Evolutionary conservation across 2,797 vertebrate genomes (phyloP), one percentile per base, ranked within the genome.

Genomic region (Anguilla anguilla): DNA sequence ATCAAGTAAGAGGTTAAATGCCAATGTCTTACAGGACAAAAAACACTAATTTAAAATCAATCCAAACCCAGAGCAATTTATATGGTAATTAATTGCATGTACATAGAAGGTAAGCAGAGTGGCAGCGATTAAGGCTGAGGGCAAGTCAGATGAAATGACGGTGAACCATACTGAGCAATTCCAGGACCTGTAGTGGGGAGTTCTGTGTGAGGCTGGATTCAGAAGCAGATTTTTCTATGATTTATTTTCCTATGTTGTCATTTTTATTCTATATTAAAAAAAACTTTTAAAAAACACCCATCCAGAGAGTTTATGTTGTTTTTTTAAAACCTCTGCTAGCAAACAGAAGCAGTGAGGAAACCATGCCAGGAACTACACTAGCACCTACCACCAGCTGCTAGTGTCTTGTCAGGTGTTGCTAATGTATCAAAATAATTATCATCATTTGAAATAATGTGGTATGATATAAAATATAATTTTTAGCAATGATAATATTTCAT

Each of bases 211-310:
- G 57, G 86, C 92, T 91, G 90, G 69, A 92, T 91, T 92, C 91
- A 89, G 91, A 91, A 93, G 90, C 92, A 90, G 85, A 92, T 88
- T 93, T 94, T 94, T 91, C 89, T 92, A 89, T 89, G 88, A 89
- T 93, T 94, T 91, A 91, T 94, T 94, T 94, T 93, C 89, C 91
- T 92, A 91, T 90, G 91, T 94, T 94, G 91, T 90, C 90, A 91
- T 93, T 94, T 94, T 92, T 94, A 92, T 94, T 91, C 90, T 93
- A 90, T 92, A 92, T 94, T 35, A 46, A 79, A 94, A 88, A 87
- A 89, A 92, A 91, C 93, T 89, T 89, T 10, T n/a, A 25, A 89
- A 92, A 93, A 85, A 90, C 83, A 82, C 81, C 61, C 85, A 84
- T 90, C 28, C 0, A 85, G 59, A 46, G 82, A 85, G 91, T 89